Conservation (phyloP, 2,888 invertebrate genomes). For the Melinaea marsaeus region DNA sequence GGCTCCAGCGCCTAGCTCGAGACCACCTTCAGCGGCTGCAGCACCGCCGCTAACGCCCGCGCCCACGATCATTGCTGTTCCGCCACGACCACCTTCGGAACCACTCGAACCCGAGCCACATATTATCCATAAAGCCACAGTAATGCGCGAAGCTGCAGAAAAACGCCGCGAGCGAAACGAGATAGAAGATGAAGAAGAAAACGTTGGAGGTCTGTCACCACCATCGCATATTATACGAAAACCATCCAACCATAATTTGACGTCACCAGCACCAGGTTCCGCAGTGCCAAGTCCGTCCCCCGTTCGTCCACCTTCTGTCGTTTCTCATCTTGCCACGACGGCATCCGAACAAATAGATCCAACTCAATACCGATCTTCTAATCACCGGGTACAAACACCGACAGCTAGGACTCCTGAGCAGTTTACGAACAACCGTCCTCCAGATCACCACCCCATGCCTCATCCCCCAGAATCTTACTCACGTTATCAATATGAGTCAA, state of each 20-base stretch:
- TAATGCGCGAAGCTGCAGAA: conserved; percentile 74
- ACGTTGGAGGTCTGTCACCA: conserved; percentile 61
- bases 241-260: conserved; percentile 54
- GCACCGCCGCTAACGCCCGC: conserved; percentile 55
- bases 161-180: conserved; percentile 68
- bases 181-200: conserved; percentile 67
- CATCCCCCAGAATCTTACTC: conserved; percentile 62
- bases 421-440: conserved; percentile 58
- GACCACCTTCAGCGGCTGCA: conserved; percentile 73
- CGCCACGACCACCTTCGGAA: conserved; percentile 71
- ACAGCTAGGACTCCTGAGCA: conserved; percentile 59
- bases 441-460: conserved; percentile 62
- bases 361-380: conserved; percentile 49
- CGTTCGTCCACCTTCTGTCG: conserved; percentile 50
- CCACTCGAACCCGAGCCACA: conserved; percentile 75
- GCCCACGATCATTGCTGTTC: conserved; percentile 55
- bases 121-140: conserved; percentile 74
- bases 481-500: conserved; percentile 61
- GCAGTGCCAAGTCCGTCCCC: conserved; percentile 45
- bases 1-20: conserved; percentile 64
- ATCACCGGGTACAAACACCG: conserved; percentile 60
- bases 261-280: conserved; percentile 65
- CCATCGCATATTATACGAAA: conserved; percentile 74
- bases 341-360: conserved; percentile 53
- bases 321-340: conserved; percentile 43